Evolutionary conservation across 1,140 invertebrate genomes (phyloP), one percentile per base, ranked within the genome.

Genomic region (Conus betulinus): DNA sequence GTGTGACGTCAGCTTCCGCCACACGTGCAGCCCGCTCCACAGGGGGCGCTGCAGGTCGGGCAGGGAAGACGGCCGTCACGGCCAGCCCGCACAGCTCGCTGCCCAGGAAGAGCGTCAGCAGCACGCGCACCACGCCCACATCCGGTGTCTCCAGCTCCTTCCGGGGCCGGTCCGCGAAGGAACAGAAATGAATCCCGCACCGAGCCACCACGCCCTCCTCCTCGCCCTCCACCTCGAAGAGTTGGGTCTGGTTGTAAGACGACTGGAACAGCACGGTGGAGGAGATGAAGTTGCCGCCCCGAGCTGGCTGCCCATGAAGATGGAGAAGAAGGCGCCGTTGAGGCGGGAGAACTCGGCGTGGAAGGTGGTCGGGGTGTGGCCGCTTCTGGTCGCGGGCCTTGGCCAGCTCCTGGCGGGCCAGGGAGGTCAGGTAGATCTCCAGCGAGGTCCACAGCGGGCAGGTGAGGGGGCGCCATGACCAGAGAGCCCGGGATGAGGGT

Each of bases 311-410:
- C 86, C 87, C 85, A 91, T 91, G 84, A 90, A 92, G 89, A 92
- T 91, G 17, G 90, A 71, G 85, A 92, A 93, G 84, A 93, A 93
- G 27, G 91, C 90, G 6, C 93, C 92, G 86, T 93, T 92, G 67
- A 91, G 91, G 76, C 88, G 90, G 78, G 91, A 91, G 51, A 93
- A 55, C 39, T 84, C 60, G 5, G 88, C 82, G 81, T 91, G 86
- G 27, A 57, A 63, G 52, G 83, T 87, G 10, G 57, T 74, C n/a
- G 82, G 57, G 20, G 88, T 88, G 39, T n/a, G 39, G 0, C 39
- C 39, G 39, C 11, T 84, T 88, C 27, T 84, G 88, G 13, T 86
- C 39, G 39, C 39, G 39, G 39, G 39, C 39, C 39, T 39, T 87
- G 71, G 82, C 55, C 5, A 89, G 76, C 25, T 85, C 57, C 39